phyloP scores from a whole-genome alignment of 2,888 invertebrate species.

The Epistrophella euchroma region DNA sequence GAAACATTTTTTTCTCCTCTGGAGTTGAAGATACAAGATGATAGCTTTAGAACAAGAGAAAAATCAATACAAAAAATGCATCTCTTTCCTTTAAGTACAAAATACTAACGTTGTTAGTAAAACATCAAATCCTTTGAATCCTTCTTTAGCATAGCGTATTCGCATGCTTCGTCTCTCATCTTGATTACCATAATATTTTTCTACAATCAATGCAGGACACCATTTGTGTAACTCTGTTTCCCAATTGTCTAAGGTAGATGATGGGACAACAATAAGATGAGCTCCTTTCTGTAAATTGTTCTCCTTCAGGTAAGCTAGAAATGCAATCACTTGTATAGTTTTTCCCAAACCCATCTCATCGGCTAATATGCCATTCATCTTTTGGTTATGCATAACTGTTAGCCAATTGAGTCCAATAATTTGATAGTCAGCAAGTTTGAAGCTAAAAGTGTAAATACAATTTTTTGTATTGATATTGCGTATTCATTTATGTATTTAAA shows the following conservation, averaged over 20 bases:
- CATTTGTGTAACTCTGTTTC: slow-evolving; percentile 89
- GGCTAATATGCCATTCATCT: slow-evolving; percentile 96
- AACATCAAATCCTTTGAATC: slow-evolving; percentile 91
- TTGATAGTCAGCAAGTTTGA: slow-evolving; percentile 93
- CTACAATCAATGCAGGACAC: slow-evolving; percentile 92
- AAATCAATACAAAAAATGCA: background rate
- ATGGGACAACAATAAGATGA: slow-evolving; percentile 97
- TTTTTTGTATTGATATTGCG: background rate
- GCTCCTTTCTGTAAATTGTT: slow-evolving; percentile 89
- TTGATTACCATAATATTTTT: slow-evolving; percentile 94
- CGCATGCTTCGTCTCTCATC: slow-evolving; percentile 93
- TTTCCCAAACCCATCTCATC: slow-evolving; percentile 99
- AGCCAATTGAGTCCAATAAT: slow-evolving; percentile 97
- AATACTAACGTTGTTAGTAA: slow-evolving; percentile 92
- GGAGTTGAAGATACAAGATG: slow-evolving; percentile 88
- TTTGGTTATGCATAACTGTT: slow-evolving; percentile 93
- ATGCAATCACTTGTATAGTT: slow-evolving; percentile 96
- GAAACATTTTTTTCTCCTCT: slow-evolving; percentile 95
- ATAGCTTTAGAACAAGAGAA: slow-evolving; percentile 78
- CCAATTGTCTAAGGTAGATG: slow-evolving; percentile 97
- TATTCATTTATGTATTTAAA: too few relatives aligned
- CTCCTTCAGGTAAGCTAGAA: slow-evolving; percentile 94
- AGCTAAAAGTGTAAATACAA: slow-evolving; percentile 83
- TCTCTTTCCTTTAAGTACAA: background rate
- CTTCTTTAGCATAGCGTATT: slow-evolving; percentile 89